Percentiles rank a stretch among this genome's conserved stretches.
Conservation (phyloP, 2,797 vertebrate species). For the Galaxias olidus region DNA sequence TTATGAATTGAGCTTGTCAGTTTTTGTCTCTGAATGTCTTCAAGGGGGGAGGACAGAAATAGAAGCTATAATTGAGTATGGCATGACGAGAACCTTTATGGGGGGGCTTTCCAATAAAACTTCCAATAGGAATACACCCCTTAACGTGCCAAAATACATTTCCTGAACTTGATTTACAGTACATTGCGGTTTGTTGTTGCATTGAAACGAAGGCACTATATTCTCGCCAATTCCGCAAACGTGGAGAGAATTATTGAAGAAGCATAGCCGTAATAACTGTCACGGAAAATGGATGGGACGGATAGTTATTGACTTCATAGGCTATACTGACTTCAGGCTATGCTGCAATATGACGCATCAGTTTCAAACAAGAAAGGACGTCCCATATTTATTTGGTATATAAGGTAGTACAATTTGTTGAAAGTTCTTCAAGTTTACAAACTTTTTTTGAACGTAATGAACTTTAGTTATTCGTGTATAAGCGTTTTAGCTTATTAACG, state of each 20-base stretch:
- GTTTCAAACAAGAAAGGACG: no score
- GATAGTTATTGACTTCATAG: no score
- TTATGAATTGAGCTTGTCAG: constrained; percentile 49
- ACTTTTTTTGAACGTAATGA: no score
- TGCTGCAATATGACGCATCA: no score
- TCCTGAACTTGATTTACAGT: constrained; percentile 52
- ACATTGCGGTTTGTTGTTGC: background rate
- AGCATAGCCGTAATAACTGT: background rate
- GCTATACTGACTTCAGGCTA: no score
- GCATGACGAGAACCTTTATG: constrained; percentile 64
- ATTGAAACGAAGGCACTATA: constrained; percentile 5
- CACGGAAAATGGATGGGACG: no score
- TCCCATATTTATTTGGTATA: no score
- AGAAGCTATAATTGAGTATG: constrained; percentile 69
- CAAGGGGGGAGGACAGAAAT: constrained; percentile 67
- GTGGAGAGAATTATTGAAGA: background rate
- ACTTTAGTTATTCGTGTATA: no score
- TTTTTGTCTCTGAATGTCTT: constrained; percentile 57
- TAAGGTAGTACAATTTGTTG: no score
- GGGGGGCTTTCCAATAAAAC: constrained; percentile 63
- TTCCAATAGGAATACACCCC: constrained; percentile 48
- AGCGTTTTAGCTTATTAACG: no score
- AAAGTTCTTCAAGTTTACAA: no score
- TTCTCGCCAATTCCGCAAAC: constrained; percentile 16
- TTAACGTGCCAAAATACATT: constrained; percentile 53